phyloP scores from a whole-genome alignment of 1,140 invertebrate species.

The Acromyrmex heyeri region DNA sequence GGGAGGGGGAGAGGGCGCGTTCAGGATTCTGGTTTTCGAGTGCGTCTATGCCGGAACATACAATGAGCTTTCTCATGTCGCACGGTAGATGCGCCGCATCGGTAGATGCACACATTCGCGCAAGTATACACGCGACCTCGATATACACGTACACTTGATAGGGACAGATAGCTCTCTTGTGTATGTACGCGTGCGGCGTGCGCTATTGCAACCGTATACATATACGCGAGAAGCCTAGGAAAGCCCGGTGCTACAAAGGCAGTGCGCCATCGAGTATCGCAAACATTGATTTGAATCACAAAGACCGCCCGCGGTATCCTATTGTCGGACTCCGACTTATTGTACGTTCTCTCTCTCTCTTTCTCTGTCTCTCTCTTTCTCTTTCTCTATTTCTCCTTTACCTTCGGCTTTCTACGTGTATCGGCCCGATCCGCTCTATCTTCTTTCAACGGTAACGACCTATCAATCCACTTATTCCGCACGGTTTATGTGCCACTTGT shows the following conservation, averaged over 20 bases:
- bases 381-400: slow-evolving; percentile 69
- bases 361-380: slow-evolving; percentile 43
- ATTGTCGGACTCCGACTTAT: slow-evolving; percentile 81
- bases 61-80: slow-evolving; percentile 66
- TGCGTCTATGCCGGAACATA: slow-evolving; percentile 45
- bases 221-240: slow-evolving; percentile 60
- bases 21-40: slow-evolving; percentile 64
- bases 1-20: background rate
- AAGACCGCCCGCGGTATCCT: slow-evolving; percentile 82
- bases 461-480: slow-evolving; percentile 83
- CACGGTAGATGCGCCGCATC: slow-evolving; percentile 38
- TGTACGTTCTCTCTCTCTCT: slow-evolving; percentile 76
- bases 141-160: slow-evolving; percentile 22
- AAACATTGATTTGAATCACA: slow-evolving; percentile 86
- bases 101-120: slow-evolving; percentile 5
- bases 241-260: slow-evolving; percentile 77
- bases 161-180: slow-evolving; percentile 9
- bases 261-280: slow-evolving; percentile 83
- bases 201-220: background rate
- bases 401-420: slow-evolving; percentile 41
- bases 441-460: slow-evolving; percentile 69
- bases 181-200: background rate
- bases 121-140: slow-evolving; percentile 21
- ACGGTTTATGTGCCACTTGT: slow-evolving; percentile 84
- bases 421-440: slow-evolving; percentile 57